Conservation (phyloP, 2,888 invertebrate genomes). For the Creontiades dilutus region DNA sequence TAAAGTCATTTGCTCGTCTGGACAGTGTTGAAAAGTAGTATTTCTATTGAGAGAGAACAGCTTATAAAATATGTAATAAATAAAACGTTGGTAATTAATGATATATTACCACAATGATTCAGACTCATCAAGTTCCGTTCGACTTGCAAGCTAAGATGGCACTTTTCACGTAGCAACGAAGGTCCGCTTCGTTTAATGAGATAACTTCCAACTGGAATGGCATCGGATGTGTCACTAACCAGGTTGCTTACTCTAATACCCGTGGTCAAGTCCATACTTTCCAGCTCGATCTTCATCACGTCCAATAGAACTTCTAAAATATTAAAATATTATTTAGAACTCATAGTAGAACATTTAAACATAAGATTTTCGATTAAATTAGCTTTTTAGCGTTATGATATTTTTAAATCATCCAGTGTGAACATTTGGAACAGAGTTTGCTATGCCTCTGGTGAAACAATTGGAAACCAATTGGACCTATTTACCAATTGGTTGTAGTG, state of each 20-base stretch:
- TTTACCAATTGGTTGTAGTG: too few species aligned
- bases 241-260: constrained; percentile 80
- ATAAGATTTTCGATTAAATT: too few species aligned
- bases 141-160: constrained; percentile 88
- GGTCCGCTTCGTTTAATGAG: constrained; percentile 82
- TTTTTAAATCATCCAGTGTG: too few species aligned
- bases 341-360: not conserved
- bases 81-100: too few species aligned
- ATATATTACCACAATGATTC: constrained; percentile 77
- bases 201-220: constrained; percentile 79
- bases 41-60: too few species aligned
- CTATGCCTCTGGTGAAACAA: too few species aligned
- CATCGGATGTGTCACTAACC: constrained; percentile 61
- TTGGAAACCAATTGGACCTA: too few species aligned
- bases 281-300: constrained; percentile 85
- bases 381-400: too few species aligned
- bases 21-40: too few species aligned
- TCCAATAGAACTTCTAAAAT: constrained; percentile 80
- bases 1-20: too few species aligned
- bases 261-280: constrained; percentile 88
- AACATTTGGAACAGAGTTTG: too few species aligned
- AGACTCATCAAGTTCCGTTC: constrained; percentile 88
- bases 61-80: too few species aligned
- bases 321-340: not conserved
- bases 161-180: constrained; percentile 89